Base-by-base conservation (phyloP, 2,113 vertebrate genomes). In the Leptobrachium leishanense region DNA sequence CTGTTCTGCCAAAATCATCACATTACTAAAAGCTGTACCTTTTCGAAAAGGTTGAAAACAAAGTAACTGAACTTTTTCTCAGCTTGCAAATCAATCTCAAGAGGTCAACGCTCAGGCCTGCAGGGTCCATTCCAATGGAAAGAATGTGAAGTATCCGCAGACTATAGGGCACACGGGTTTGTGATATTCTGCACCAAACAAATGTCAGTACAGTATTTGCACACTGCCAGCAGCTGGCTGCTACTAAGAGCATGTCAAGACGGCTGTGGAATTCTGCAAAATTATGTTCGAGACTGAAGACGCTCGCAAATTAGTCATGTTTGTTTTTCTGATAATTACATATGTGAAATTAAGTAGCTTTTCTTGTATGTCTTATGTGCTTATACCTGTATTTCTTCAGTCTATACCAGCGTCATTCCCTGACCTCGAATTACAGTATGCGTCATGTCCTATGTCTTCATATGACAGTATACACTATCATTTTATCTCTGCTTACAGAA, bases 221-320 rank as follows among this genome's bases (percentile, higher is more conserved):
- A 74, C 13, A 74, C 57, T 64, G n/a, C 11, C 43, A 54, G 20
- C 74, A 68, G 64, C 74, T 76, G 74, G 46, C 50, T 6, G 5
- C 4, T 31, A 64, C 62, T 31, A 20, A 20, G 68, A 44, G 57
- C 68, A 65, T 72, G 76, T 78, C 12, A 71, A 62, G 76, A 64
- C 76, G 44, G 43, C 57, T 63, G 20, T 31, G 76, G 76, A 71
- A 78, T 71, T 55, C 59, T 12, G 50, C 12, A 11, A 13, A 31
- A 40, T 72, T 15, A 70, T 63, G 68, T 59, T 59, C 6, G 50
- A 54, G 50, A 54, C 12, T 54, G 20, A 54, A 11, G 50, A 54
- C 6, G 11, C 12, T 54, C 50, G 6, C 50, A 54, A 54, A 54
- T 54, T 54, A 54, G 11, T 54, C 12, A 11, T 54, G 11, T 59